A percentile compares a stretch with the other conserved stretches of the same genome.
phyloP scores from a whole-genome alignment of 1,140 invertebrate species.

The Bombus turneri region DNA sequence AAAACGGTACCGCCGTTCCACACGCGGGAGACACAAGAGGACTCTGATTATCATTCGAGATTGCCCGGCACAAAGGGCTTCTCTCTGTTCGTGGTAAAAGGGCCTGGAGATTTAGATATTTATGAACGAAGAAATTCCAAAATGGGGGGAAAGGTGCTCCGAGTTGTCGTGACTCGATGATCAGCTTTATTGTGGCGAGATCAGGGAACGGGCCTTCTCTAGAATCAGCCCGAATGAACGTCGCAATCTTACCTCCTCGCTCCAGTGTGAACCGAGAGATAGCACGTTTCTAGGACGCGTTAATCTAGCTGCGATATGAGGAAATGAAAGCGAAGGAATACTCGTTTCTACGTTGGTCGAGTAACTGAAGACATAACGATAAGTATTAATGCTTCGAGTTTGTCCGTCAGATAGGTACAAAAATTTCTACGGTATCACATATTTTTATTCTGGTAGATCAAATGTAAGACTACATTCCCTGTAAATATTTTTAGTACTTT shows the following conservation, averaged over 20 bases:
- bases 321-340: slow-evolving; percentile 8
- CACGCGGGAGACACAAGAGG: slow-evolving; percentile 76
- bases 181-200: slow-evolving; percentile 62
- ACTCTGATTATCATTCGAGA: slow-evolving; percentile 81
- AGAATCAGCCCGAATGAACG: slow-evolving; percentile 52
- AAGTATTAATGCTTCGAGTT: background rate
- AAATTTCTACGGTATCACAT: too few species aligned
- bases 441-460: too few species aligned
- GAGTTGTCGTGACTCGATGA: slow-evolving; percentile 59
- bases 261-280: background rate
- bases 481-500: too few species aligned
- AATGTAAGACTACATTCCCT: too few species aligned
- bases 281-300: background rate
- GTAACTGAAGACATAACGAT: background rate
- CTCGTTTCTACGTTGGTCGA: background rate
- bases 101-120: slow-evolving; percentile 80
- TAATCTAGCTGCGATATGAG: background rate
- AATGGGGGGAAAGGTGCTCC: slow-evolving; percentile 29
- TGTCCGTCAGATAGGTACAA: background rate
- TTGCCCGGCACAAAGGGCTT: slow-evolving; percentile 76
- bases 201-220: slow-evolving; percentile 15
- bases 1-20: slow-evolving; percentile 76
- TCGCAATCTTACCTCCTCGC: background rate
- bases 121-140: slow-evolving; percentile 63
- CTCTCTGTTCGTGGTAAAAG: slow-evolving; percentile 63